Conservation (phyloP, 2,113 vertebrate species). For the Toxostoma redivivum region DNA sequence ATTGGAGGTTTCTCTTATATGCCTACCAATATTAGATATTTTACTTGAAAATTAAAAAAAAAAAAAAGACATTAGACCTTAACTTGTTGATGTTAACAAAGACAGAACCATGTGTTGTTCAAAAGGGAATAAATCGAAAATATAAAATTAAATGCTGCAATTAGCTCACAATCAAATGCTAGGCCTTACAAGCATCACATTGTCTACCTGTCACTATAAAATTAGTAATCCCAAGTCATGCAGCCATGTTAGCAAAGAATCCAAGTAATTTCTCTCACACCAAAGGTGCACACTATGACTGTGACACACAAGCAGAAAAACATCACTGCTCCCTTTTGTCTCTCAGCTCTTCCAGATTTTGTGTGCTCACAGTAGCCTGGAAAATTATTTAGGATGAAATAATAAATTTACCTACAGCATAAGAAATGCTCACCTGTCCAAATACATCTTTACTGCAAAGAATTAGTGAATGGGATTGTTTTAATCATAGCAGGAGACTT, state of each 20-base stretch:
- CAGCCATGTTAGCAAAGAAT: not conserved
- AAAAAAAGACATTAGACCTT: not conserved
- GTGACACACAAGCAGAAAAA: not conserved
- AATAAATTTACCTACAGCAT: not conserved
- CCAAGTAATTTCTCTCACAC: not conserved
- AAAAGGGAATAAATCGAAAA: not conserved
- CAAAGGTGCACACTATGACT: not conserved
- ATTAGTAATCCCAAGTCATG: not conserved
- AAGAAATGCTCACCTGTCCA: not conserved
- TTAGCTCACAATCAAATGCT: not conserved
- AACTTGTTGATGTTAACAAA: not conserved
- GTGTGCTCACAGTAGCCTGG: not conserved
- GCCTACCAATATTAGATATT: not conserved
- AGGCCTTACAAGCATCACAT: not conserved
- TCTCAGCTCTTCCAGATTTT: not conserved
- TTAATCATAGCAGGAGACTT: not conserved
- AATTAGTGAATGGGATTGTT: not conserved
- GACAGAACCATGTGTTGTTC: not conserved
- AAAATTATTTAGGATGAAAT: not conserved
- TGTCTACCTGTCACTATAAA: not conserved
- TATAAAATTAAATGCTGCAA: not conserved
- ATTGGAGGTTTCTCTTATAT: not conserved
- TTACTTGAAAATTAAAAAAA: not conserved
- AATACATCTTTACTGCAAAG: not conserved
- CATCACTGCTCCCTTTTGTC: not conserved